Evolutionary conservation across 2,888 invertebrate genomes (phyloP), one percentile per base, ranked within the genome.

Genomic region (Cantharis lateralis): DNA sequence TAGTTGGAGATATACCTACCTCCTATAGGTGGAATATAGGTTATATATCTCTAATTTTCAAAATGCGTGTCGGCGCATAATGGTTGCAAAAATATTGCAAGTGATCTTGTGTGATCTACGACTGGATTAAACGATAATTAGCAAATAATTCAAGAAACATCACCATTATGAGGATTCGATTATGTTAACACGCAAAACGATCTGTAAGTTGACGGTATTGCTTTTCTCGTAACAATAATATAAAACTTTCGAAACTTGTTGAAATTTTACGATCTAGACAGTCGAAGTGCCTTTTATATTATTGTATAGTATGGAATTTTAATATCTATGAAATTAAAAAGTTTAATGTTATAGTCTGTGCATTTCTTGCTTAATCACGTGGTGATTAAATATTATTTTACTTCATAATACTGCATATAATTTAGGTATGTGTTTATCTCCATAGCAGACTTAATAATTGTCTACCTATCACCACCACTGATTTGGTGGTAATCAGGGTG

Each of bases 301-400:
- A 72, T 71, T 64, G 16, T 68, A 13, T 48, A 48, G 63, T 68
- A 16, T 26, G 75, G 78, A 78, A 78, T 76, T 76, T 76, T 76
- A 76, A 78, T 75, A 73, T 71, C 70, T 76, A 74, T 78, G 76
- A 78, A 78, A 78, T 78, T 78, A 78, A 76, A 78, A 76, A 78
- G 71, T 70, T 74, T 71, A 74, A 48, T 48, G 48, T 48, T n/a
- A n/a, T 48, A 48, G 48, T 48, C n/a, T 1, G 18, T 68, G 68
- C 73, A 73, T 73, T 68, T 68, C 68, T 68, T 26, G 73, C 68
- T 61, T 26, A 73, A 63, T 74, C 74, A 74, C 64, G 63, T 70
- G 18, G 32, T 26, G 15, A n/a, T 68, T 73, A 73, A 73, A 61
- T 73, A 73, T 32, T 13, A 32, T 48, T 48, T 48, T n/a, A 48